Percentiles rank a stretch among this genome's conserved stretches.
Evolutionary conservation across 2,113 vertebrate species (phyloP).

Genomic region (Kryptolebias marmoratus): DNA sequence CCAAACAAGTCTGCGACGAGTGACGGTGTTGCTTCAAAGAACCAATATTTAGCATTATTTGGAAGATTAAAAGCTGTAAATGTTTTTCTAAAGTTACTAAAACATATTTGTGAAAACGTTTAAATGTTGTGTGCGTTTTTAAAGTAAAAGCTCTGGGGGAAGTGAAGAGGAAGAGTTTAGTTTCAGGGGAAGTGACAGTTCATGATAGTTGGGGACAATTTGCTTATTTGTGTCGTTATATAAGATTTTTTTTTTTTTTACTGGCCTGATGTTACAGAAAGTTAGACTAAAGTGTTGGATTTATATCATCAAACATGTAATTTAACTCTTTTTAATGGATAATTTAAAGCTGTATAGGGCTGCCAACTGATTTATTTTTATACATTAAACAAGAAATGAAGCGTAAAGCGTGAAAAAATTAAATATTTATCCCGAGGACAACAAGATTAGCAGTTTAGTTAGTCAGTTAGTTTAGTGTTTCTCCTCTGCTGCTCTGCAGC

Average conservation of each 20-base stretch:
- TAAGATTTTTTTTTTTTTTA: background rate
- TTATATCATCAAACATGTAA: too few species aligned
- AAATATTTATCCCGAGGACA: too few species aligned
- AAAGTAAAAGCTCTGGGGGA: background rate
- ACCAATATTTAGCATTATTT: background rate
- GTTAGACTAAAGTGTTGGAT: rapidly evolving
- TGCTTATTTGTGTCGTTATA: background rate
- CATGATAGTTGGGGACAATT: background rate
- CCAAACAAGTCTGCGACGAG: background rate
- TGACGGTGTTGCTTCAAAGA: background rate
- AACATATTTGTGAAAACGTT: background rate
- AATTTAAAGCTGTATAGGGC: background rate
- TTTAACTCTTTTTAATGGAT: background rate
- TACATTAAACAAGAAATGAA: background rate
- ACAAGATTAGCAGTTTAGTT: too few species aligned
- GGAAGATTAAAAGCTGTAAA: background rate
- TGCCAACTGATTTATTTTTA: background rate
- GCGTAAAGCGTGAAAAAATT: background rate
- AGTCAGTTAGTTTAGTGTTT: background rate
- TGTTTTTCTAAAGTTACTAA: background rate
- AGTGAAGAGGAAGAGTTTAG: slow-evolving; percentile 2
- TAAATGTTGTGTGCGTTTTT: background rate
- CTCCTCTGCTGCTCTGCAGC: background rate
- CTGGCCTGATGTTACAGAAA: background rate
- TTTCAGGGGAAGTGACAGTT: background rate